These are phyloP conservation scores for Drosophila macrospina DNA, from an alignment of 2,888 invertebrate species.

Conservation along the genomic window DNA sequence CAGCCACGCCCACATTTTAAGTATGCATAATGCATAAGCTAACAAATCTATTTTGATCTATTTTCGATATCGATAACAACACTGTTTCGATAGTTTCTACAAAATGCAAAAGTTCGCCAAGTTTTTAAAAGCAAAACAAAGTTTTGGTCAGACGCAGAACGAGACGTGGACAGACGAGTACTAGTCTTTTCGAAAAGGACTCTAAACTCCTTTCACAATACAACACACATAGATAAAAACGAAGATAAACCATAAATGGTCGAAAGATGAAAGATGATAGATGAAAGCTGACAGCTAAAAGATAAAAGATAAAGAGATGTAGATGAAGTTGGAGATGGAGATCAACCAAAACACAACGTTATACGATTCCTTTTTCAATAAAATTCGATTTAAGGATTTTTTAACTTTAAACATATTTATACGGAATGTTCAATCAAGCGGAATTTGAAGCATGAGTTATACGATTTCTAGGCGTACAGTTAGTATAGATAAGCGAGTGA, in stretches of 20 bases:
- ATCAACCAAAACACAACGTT: slow-evolving; percentile 74
- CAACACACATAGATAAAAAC: neutral
- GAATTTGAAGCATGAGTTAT: slow-evolving; percentile 42
- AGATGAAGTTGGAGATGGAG: slow-evolving; percentile 26
- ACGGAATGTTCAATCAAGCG: neutral
- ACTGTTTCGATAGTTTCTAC: slow-evolving; percentile 52
- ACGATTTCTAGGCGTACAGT: slow-evolving; percentile 55
- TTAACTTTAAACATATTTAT: slow-evolving; percentile 28
- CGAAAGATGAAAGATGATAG: slow-evolving; percentile 6
- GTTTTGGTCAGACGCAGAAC: slow-evolving; percentile 58
- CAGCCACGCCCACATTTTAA: slow-evolving; percentile 41
- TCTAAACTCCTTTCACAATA: slow-evolving; percentile 81
- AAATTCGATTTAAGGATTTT: slow-evolving; percentile 57
- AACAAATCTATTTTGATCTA: neutral
- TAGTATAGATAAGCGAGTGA: slow-evolving; percentile 24
- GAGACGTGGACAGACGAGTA: slow-evolving; percentile 55
- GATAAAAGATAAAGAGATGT: slow-evolving; percentile 9
- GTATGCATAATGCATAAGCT: too few species aligned
- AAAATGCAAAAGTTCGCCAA: slow-evolving; percentile 41
- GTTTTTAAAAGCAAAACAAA: slow-evolving; percentile 53
- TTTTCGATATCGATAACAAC: slow-evolving; percentile 28
- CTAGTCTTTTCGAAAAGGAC: slow-evolving; percentile 85
- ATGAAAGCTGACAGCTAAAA: neutral
- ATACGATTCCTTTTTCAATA: slow-evolving; percentile 73
- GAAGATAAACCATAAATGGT: slow-evolving; percentile 57